A percentile compares a stretch with the other conserved stretches of the same genome.
phyloP scores from a whole-genome alignment of 2,113 vertebrate species.

The Haplochromis burtoni region DNA sequence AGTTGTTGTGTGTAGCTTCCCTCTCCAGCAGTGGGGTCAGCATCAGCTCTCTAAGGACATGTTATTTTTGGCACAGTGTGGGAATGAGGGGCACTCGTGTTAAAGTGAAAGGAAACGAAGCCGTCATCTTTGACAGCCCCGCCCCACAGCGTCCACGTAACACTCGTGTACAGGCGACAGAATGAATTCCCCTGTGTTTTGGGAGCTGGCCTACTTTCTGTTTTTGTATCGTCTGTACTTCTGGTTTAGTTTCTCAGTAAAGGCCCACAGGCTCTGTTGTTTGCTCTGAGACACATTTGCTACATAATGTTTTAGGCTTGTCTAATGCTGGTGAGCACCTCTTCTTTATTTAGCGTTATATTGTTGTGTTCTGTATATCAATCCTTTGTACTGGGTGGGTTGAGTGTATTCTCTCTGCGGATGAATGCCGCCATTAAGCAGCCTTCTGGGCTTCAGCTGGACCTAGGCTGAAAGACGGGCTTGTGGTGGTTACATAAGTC shows the following conservation, averaged over 20 bases:
- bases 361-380: not conserved
- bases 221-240: conserved; percentile 23
- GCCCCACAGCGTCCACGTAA: not conserved
- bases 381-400: not conserved
- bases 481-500: conserved; percentile 55
- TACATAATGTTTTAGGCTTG: not conserved
- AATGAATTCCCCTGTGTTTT: conserved; percentile 11
- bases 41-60: not conserved
- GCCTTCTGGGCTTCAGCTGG: conserved; percentile 5
- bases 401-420: not conserved
- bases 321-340: not conserved
- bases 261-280: not conserved
- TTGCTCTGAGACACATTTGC: not conserved
- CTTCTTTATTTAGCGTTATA: not conserved
- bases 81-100: not conserved
- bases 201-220: conserved; percentile 41
- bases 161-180: not conserved
- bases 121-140: not conserved
- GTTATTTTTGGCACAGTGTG: not conserved
- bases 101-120: not conserved
- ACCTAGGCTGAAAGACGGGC: conserved; percentile 28
- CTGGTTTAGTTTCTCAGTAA: not conserved
- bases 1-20: not conserved
- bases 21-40: not conserved
- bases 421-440: conserved; percentile 40